Evolutionary conservation across 1,140 invertebrate genomes (phyloP), one percentile per base, ranked within the genome.

Genomic region (Caenorhabditis remanei): DNA sequence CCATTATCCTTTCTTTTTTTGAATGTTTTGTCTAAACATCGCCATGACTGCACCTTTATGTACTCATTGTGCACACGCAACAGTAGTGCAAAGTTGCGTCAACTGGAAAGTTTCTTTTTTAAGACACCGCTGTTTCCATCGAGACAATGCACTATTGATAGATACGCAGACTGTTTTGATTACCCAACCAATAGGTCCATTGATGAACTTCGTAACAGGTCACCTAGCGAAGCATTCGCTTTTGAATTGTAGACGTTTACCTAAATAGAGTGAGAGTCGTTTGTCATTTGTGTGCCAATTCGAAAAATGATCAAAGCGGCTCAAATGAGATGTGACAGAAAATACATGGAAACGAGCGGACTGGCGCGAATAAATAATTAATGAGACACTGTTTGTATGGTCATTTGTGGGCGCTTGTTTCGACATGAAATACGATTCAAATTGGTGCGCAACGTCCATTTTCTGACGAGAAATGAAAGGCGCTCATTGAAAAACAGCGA

Each of bases 351-450:
- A 48, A 43, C 65, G 71, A 53, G 71, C 7, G 71, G 40, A 79
- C 71, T 50, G 71, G 71, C 46, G 71, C 71, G 71, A 53, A 79
- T 79, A 79, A 79, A 79, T 79, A 79, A 79, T 79, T 79, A 79
- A 79, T 79, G 71, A 79, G 71, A 79, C 32, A 32, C 43, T 79
- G 46, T 79, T 50, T 79, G 71, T 79, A 79, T 79, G 71, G 71
- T 79, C 71, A 79, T 79, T 79, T 79, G 71, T 79, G 19, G 46
- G 24, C 9, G 61, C 71, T 21, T 50, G 43, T 79, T 79, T 79
- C 71, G 71, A 79, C n/a, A 50, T 50, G 71, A 50, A 79, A 79
- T 79, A 79, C 71, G 46, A 79, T 79, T 79, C 71, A 50, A 79
- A 79, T 79, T 79, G 46, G 46, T 71, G 24, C 61, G 61, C 24